Percentiles rank a stretch among this genome's conserved stretches.
Evolutionary conservation across 2,113 vertebrate species (phyloP).

Genomic region (Globicephala melas): DNA sequence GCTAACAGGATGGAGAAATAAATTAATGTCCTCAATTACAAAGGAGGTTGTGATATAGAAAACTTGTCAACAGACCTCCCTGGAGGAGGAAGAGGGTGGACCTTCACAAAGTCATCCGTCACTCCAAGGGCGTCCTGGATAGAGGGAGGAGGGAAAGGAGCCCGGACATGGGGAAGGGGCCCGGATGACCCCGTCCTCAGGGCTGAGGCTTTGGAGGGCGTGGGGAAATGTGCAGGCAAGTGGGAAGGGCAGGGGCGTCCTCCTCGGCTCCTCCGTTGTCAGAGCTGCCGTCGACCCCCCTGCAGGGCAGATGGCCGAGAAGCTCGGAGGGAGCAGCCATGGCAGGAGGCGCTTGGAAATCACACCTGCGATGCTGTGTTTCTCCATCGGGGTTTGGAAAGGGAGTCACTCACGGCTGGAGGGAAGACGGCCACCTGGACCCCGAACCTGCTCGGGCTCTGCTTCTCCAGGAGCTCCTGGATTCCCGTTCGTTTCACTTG

Average conservation of each 20-base stretch:
- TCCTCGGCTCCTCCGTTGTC: accelerated
- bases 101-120: background rate
- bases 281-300: background rate
- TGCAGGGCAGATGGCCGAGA: accelerated
- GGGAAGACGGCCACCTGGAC: accelerated
- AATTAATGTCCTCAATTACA: conserved; percentile 15
- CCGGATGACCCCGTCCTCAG: no score
- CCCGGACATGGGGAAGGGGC: accelerated
- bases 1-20: background rate
- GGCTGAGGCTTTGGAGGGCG: background rate
- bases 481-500: background rate
- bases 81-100: background rate
- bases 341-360: accelerated
- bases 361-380: accelerated
- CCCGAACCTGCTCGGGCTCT: accelerated
- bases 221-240: accelerated
- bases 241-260: background rate
- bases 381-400: accelerated
- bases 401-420: accelerated
- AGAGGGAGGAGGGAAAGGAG: accelerated
- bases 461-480: background rate
- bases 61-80: background rate
- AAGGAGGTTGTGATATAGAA: background rate
- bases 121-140: background rate
- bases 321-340: accelerated